Conservation (phyloP, 2,797 vertebrate genomes). For the Dermochelys coriacea region DNA sequence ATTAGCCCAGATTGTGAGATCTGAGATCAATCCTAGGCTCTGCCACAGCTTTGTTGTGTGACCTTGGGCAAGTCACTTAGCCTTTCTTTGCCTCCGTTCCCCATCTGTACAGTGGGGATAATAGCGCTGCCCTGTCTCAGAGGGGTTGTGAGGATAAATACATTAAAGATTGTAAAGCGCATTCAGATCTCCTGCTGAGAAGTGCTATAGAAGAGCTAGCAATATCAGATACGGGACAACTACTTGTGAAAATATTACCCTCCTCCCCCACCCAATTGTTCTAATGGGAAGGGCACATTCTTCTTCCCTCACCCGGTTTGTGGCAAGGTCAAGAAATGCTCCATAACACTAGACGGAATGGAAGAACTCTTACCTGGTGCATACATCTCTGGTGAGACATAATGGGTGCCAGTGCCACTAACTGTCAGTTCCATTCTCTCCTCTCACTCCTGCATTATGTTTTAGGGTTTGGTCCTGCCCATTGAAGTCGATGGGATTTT, state of each 20-base stretch:
- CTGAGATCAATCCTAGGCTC: not conserved
- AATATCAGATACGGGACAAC: not conserved
- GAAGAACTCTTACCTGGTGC: not conserved
- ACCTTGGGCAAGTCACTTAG: not conserved
- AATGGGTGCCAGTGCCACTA: fast-evolving
- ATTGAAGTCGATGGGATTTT: not conserved
- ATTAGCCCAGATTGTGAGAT: not conserved
- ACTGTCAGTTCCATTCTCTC: fast-evolving
- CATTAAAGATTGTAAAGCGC: not conserved
- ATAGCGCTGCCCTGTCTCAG: too few species aligned
- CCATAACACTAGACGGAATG: not conserved
- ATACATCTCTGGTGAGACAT: not conserved
- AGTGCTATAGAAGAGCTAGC: not conserved
- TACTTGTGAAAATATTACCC: not conserved
- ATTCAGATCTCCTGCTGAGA: not conserved
- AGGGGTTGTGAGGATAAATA: not conserved
- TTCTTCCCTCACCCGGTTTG: not conserved
- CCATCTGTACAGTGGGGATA: not conserved
- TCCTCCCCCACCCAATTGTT: not conserved
- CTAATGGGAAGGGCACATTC: not conserved
- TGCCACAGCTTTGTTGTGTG: not conserved
- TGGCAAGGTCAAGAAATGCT: not conserved
- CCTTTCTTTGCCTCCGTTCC: not conserved
- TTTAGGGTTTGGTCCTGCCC: not conserved
- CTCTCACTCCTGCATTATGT: fast-evolving